Evolutionary conservation across 2,113 vertebrate species (phyloP).

Genomic region (Accipiter virgatus): DNA sequence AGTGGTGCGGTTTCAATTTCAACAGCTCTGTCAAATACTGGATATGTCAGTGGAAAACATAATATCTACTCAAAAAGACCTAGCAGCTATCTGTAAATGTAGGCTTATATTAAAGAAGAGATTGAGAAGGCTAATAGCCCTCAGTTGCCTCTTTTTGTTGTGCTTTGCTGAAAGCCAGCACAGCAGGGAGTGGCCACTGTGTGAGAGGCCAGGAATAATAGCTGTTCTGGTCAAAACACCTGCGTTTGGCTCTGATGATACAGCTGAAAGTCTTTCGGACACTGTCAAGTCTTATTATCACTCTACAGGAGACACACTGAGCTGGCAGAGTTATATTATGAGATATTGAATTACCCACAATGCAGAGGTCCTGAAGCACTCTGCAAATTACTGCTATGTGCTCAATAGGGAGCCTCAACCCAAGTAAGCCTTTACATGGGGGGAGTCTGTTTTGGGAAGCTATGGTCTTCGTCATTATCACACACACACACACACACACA

Average conservation of each 20-base stretch:
- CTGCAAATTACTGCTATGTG: not conserved
- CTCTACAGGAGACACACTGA: not conserved
- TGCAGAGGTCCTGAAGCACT: not conserved
- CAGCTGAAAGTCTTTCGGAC: not conserved
- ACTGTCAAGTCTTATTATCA: not conserved
- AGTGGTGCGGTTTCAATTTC: not conserved
- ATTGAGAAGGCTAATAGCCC: conserved; percentile 11
- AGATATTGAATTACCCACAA: not conserved
- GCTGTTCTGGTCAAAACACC: not conserved
- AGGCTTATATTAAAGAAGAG: conserved; percentile 24
- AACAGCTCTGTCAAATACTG: not conserved
- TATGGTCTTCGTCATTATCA: not conserved
- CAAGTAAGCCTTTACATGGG: not conserved
- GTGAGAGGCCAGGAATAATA: not conserved
- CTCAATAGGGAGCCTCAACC: not conserved
- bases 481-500: not conserved
- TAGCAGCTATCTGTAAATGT: not conserved
- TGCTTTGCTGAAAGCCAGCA: not conserved
- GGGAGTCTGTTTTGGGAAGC: not conserved
- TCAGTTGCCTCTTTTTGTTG: not conserved
- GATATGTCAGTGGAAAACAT: not conserved
- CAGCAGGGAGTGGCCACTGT: not conserved
- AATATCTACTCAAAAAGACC: not conserved
- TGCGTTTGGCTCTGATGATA: not conserved
- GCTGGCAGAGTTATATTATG: not conserved